Conservation (phyloP, 2,888 invertebrate genomes). For the Cylloceria caligata region DNA sequence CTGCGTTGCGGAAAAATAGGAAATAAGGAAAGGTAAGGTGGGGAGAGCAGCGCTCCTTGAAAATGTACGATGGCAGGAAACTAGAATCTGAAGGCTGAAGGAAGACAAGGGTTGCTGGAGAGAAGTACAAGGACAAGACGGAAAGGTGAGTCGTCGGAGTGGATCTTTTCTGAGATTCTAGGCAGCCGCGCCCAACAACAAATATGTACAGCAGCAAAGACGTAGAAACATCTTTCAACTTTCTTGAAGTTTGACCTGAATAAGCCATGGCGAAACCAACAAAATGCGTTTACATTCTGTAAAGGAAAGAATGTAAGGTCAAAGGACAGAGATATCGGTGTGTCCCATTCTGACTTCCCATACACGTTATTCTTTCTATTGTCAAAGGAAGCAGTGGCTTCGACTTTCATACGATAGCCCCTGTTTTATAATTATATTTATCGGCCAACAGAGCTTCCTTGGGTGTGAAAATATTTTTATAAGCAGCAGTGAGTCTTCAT, state of each 20-base stretch:
- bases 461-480: no score
- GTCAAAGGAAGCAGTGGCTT: no score
- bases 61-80: conserved; percentile 33
- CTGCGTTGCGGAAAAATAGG: conserved; percentile 21
- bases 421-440: no score
- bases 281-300: not conserved
- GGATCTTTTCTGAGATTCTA: conserved; percentile 20
- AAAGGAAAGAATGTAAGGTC: not conserved
- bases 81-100: conserved; percentile 29
- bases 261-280: conserved; percentile 1
- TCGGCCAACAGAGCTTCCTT: not conserved
- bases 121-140: conserved; percentile 22
- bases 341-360: not conserved
- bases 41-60: conserved; percentile 10
- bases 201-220: conserved; percentile 3
- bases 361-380: no score
- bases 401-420: no score
- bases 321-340: not conserved
- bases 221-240: conserved; percentile 50
- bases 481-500: no score
- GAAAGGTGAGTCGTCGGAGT: conserved; percentile 5
- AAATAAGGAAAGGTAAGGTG: not conserved
- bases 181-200: conserved; percentile 14
- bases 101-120: conserved; percentile 14
- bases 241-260: conserved; percentile 45